phyloP scores from a whole-genome alignment of 2,888 invertebrate genomes.

The Meloe dianella region DNA sequence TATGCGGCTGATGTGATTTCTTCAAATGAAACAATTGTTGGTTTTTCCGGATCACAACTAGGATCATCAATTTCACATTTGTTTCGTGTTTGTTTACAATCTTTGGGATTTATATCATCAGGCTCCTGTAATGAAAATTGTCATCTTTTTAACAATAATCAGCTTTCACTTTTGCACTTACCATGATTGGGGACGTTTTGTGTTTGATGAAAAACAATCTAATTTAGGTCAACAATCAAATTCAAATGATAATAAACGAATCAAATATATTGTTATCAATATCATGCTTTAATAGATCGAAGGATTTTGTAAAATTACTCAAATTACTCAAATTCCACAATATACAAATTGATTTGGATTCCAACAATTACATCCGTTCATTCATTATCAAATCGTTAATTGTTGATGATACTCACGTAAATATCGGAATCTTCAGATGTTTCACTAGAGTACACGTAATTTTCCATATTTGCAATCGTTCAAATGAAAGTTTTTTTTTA shows the following conservation, averaged over 20 bases:
- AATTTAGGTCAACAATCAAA: background rate
- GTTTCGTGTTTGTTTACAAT: background rate
- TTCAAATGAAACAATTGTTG: slow-evolving; percentile 77
- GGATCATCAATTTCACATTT: slow-evolving; percentile 49
- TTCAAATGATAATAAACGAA: background rate
- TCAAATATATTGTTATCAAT: background rate
- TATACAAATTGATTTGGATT: too few species aligned
- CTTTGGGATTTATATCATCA: slow-evolving; percentile 21
- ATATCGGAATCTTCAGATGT: slow-evolving; percentile 35
- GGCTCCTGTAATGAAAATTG: slow-evolving; percentile 28
- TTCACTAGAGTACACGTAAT: slow-evolving; percentile 37
- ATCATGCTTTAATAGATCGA: background rate
- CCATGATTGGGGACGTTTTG: background rate
- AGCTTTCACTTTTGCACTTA: background rate
- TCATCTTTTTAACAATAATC: background rate
- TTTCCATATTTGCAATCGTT: slow-evolving; percentile 32
- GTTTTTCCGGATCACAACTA: slow-evolving; percentile 71
- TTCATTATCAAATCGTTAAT: background rate
- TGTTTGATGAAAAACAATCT: background rate
- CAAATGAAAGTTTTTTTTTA: background rate
- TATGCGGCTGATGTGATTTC: slow-evolving; percentile 90
- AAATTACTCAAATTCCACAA: too few species aligned
- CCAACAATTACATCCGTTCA: too few species aligned
- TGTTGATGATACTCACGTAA: slow-evolving; percentile 31
- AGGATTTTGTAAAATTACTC: background rate